Base-by-base conservation (phyloP, 2,888 invertebrate genomes). In the Metopia argyrocephala region DNA sequence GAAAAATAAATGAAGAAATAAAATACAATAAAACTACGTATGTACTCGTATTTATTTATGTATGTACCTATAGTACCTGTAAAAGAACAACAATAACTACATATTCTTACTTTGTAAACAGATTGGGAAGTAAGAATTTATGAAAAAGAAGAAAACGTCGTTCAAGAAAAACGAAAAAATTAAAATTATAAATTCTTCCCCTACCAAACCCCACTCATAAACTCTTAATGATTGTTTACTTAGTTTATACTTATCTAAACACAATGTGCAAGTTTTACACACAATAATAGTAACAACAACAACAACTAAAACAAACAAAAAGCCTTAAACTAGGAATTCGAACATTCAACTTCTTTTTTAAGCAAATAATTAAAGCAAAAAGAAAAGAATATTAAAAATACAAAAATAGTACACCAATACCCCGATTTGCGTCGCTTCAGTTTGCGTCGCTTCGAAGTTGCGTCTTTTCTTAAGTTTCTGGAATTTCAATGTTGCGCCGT, bases 111-210 rank as follows among this genome's bases (percentile, higher is more conserved):
- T 76, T 76, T 64, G 54, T 64, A 69, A 76, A 73, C 27, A 73
- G 76, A 74, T 76, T 81, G 80, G 76, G 80, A 81, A 81, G 73
- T 54, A 73, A 81, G 80, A 81, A 81, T 69, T 74, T 69, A 78
- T 69, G 21, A 81, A 68, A 68, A 76, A 76, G 80, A 69, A 45
- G 76, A 76, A 59, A 65, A 66, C 54, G 25, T 31, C 38, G 38
- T 38, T 38, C 18, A 68, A 56, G 46, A 48, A 70, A 70, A 64
- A 66, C 27, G 46, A 48, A 70, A 70, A 64, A 66, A n/a, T n/a
- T n/a, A n/a, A n/a, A n/a, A n/a, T n/a, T n/a, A n/a, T n/a, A n/a
- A n/a, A n/a, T n/a, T n/a, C 12, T 38, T 38, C 38, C 9, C 38
- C 38, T 38, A 38, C 38, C 38, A 12, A 38, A 12, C 38, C 15